Evolutionary conservation across 2,797 vertebrate species (phyloP).

Genomic region (Spheniscus humboldti): DNA sequence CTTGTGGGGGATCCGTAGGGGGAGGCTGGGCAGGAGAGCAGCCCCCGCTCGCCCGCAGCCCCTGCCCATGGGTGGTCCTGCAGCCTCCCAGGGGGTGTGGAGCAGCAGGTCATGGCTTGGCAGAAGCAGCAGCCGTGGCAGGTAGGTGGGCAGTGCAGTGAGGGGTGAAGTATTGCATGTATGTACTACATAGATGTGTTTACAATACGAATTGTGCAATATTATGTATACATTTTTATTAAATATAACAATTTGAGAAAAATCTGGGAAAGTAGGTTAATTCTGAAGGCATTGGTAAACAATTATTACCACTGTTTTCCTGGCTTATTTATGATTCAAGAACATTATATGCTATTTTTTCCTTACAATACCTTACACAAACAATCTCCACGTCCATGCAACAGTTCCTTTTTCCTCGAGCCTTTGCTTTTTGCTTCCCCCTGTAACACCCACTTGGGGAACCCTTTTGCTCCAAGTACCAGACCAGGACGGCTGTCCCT

Average conservation of each 20-base stretch:
- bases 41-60: accelerated
- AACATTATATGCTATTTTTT: neutral
- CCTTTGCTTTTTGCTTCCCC: neutral
- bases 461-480: neutral
- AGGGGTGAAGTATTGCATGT: neutral
- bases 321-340: neutral
- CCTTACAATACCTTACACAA: neutral
- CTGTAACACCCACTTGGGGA: neutral
- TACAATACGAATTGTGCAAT: neutral
- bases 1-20: accelerated
- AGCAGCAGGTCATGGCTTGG: neutral
- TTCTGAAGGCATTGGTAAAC: neutral
- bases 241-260: neutral
- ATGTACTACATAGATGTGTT: neutral
- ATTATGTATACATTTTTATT: neutral
- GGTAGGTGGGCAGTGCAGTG: neutral
- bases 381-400: neutral
- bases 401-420: neutral
- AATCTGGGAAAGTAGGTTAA: neutral
- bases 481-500: neutral
- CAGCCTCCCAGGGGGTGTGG: neutral
- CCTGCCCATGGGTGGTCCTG: neutral
- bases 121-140: neutral
- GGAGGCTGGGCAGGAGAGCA: neutral
- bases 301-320: neutral